These are phyloP conservation scores for Ochotona princeps DNA, from an alignment of 2,113 vertebrate genomes.

Conservation along the genomic window DNA sequence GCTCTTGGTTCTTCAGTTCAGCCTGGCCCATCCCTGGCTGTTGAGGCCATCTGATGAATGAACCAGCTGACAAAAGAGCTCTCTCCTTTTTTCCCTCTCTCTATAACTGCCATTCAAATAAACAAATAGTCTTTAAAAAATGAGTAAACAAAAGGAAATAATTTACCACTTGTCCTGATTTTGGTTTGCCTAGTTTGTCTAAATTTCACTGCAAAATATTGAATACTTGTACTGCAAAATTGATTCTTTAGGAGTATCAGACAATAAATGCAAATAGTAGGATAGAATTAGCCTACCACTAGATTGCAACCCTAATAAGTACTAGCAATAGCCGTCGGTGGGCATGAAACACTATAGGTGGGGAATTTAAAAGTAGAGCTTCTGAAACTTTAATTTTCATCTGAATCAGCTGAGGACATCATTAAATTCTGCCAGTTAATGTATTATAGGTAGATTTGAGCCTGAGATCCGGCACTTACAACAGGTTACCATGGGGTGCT, in stretches of 20 bases:
- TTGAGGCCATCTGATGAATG: no score
- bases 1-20: no score
- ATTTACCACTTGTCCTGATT: not conserved
- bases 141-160: conserved; percentile 12
- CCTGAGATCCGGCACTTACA: not conserved
- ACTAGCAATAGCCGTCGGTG: not conserved
- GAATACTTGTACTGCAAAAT: not conserved
- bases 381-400: not conserved
- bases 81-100: no score
- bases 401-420: not conserved
- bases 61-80: no score
- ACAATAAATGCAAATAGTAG: not conserved
- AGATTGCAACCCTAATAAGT: not conserved
- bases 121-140: no score
- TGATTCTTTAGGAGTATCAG: not conserved
- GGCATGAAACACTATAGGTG: not conserved
- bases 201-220: not conserved
- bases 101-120: no score
- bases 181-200: not conserved
- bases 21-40: no score
- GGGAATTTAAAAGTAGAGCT: not conserved
- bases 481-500: not conserved
- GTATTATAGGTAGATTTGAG: not conserved
- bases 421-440: not conserved
- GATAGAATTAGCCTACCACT: not conserved